phyloP scores from a whole-genome alignment of 2,888 invertebrate species.

The Synanthedon tipuliformis region DNA sequence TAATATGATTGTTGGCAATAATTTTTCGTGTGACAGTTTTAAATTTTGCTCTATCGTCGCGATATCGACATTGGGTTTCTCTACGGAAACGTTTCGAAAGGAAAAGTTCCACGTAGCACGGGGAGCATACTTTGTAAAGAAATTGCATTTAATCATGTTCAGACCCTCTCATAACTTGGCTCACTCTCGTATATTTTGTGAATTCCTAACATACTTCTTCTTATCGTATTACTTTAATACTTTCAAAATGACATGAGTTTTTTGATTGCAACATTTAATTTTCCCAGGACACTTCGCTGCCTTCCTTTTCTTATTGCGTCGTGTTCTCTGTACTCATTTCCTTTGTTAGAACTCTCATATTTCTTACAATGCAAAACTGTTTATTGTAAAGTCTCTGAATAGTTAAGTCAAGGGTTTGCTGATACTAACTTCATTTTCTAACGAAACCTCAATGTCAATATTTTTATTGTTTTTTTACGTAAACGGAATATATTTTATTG shows the following conservation, averaged over 20 bases:
- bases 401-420: too few relatives aligned
- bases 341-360: too few relatives aligned
- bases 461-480: too few relatives aligned
- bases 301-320: background rate
- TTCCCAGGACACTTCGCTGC: background rate
- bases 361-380: too few relatives aligned
- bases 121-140: constrained; percentile 58
- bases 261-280: background rate
- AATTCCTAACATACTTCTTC: constrained; percentile 53
- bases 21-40: background rate
- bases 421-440: too few relatives aligned
- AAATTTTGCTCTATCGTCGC: constrained; percentile 19
- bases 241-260: constrained; percentile 13
- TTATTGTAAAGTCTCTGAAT: too few relatives aligned
- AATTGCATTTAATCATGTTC: constrained; percentile 65
- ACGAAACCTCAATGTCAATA: too few relatives aligned
- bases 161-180: constrained; percentile 49
- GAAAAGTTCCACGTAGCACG: constrained; percentile 45
- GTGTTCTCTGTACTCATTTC: too few relatives aligned
- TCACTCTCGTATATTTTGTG: constrained; percentile 47
- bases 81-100: constrained; percentile 24
- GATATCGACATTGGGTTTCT: constrained; percentile 29
- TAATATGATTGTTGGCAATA: background rate
- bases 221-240: constrained; percentile 59
- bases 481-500: too few relatives aligned